A percentile compares a stretch with the other conserved stretches of the same genome.
Evolutionary conservation across 2,113 vertebrate species (phyloP).

Genomic region (Eublepharis macularius): DNA sequence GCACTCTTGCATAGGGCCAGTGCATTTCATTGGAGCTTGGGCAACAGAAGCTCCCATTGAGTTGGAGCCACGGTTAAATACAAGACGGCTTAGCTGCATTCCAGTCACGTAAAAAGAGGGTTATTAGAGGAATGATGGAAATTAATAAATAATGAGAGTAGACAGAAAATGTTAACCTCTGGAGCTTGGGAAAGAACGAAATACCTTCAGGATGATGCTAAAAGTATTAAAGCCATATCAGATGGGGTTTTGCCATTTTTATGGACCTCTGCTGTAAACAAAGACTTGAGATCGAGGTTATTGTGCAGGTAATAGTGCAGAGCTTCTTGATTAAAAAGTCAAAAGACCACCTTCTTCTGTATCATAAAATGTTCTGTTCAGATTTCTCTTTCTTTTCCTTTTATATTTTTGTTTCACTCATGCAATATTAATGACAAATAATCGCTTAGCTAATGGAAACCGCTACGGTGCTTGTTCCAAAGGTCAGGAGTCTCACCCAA

Average conservation of each 20-base stretch:
- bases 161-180: background rate
- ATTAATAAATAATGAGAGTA: background rate
- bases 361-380: constrained; percentile 1
- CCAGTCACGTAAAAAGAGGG: background rate
- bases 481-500: constrained; percentile 11
- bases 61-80: background rate
- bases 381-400: background rate
- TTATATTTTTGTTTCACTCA: background rate
- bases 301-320: constrained; percentile 25
- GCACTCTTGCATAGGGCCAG: background rate
- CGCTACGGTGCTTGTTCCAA: background rate
- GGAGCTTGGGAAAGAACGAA: background rate
- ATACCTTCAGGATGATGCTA: background rate
- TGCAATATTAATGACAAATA: constrained; percentile 34
- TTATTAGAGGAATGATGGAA: constrained; percentile 6
- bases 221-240: background rate
- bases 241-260: background rate
- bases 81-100: background rate
- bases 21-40: background rate
- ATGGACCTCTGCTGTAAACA: constrained; percentile 7
- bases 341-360: background rate
- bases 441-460: constrained; percentile 25
- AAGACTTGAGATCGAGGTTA: background rate
- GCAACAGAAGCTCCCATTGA: background rate
- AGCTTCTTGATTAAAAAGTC: constrained; percentile 6